Evolutionary conservation across 35 echinoderm and acorn worm species (phyloP).

Genomic region (Ophiothrix spiculata): DNA sequence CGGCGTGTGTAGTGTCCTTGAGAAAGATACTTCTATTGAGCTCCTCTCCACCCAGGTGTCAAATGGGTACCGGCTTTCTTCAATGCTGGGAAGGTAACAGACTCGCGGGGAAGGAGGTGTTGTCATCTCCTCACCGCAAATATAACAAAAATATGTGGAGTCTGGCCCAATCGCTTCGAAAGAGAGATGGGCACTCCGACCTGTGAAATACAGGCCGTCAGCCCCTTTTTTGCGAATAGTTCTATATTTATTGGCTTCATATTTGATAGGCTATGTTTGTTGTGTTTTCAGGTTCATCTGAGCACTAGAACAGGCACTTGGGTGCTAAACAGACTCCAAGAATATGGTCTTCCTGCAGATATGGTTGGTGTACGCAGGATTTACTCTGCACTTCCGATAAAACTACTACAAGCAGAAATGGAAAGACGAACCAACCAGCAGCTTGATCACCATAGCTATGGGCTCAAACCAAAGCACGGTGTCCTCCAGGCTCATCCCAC

Average conservation of each 20-base stretch:
- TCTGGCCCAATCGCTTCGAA: too few relatives aligned
- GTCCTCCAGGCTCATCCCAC: constrained; percentile 35
- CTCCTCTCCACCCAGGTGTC: too few relatives aligned
- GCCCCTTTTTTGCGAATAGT: too few relatives aligned
- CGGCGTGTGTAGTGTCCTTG: too few relatives aligned
- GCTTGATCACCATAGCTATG: constrained; percentile 56
- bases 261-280: neutral
- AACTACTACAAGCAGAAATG: neutral
- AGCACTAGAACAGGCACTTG: constrained; percentile 61
- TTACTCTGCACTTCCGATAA: neutral
- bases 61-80: too few relatives aligned
- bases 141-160: too few relatives aligned
- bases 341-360: constrained; percentile 30
- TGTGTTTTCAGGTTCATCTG: constrained; percentile 54
- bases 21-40: too few relatives aligned
- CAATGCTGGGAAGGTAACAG: too few relatives aligned
- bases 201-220: neutral
- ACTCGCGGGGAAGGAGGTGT: too few relatives aligned
- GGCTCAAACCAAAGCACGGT: constrained; percentile 50
- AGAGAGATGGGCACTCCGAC: neutral
- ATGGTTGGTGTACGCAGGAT: constrained; percentile 12
- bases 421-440: neutral
- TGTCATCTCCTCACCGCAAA: too few relatives aligned
- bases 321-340: constrained; percentile 30
- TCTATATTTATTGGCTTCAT: neutral